Base-by-base conservation (phyloP, 2,888 invertebrate genomes). In the Cheilosia vulpina region DNA sequence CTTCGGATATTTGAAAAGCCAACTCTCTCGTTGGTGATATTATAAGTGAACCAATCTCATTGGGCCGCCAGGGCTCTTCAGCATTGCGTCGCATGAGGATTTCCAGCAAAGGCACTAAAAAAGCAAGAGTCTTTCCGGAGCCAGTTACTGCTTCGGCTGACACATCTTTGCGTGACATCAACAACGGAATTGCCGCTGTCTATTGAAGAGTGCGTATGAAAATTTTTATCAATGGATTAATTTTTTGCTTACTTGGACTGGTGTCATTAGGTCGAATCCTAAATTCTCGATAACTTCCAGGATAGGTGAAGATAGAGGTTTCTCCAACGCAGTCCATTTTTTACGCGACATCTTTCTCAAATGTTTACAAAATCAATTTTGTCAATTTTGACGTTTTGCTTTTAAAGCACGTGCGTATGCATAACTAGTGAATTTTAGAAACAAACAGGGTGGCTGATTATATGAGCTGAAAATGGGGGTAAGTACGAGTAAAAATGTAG, bases 71-170 rank as follows among this genome's bases (percentile, higher is more conserved):
- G 1, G 94, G 93, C 21, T 94, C 93, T 57, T 94, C 94, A 45
- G 93, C 93, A 88, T 93, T 94, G 88, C 95, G 93, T 71, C 94
- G 93, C 87, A 94, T 93, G 62, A 99, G 92, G 89, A 98, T 95
- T 93, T 99, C 97, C 63, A 99, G 89, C 89, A 98, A 92, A 0
- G 99, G 99, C 53, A 99, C 95, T 13, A 99, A 93, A 92, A 99
- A 99, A 0, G 99, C 98, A 47, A 99, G 92, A 0, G 99, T 99
- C 93, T 99, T 99, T 0, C 99, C 99, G 87, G 99, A 99, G 4
- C 99, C 99, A 1, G 99, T 99, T 0, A 99, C 98, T 4, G 99
- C 99, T 93, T 99, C 99, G 0, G 97, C 99, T 0, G 98, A 98
- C 15, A 99, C 98, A 94, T 99, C 99, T 92, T 98, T 99, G 89